These are phyloP conservation scores for Apus apus DNA, from an alignment of 2,113 vertebrate species.

Conservation along the genomic window DNA sequence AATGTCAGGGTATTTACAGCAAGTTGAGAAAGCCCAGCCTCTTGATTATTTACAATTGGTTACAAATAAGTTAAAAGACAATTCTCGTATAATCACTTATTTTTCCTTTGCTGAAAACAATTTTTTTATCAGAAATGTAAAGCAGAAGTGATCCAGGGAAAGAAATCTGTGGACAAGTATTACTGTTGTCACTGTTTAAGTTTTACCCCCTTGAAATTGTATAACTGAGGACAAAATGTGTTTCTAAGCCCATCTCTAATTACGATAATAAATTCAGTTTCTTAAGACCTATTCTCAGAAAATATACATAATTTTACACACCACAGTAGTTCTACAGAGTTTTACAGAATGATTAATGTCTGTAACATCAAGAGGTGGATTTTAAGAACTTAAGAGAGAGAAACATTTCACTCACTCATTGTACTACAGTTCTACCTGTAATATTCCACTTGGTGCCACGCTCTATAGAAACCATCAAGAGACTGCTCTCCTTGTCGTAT, in stretches of 20 bases:
- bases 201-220: neutral
- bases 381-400: slow-evolving; percentile 51
- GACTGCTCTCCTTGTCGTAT: slow-evolving; percentile 97
- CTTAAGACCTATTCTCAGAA: neutral
- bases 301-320: neutral
- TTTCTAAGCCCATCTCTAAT: neutral
- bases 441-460: slow-evolving; percentile 98
- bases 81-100: neutral
- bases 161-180: neutral
- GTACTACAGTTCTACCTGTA: slow-evolving; percentile 87
- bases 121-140: neutral
- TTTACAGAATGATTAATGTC: neutral
- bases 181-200: neutral
- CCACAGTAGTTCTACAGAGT: neutral
- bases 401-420: slow-evolving; percentile 75
- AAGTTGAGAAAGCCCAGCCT: neutral
- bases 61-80: neutral
- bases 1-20: neutral
- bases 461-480: slow-evolving; percentile 96
- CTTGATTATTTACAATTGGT: neutral
- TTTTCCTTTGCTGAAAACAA: neutral
- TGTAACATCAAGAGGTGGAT: neutral
- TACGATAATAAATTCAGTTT: neutral
- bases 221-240: neutral
- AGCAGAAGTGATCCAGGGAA: neutral